phyloP scores from a whole-genome alignment of 2,797 vertebrate genomes.

The Ctenochaetus hawaiiensis region DNA sequence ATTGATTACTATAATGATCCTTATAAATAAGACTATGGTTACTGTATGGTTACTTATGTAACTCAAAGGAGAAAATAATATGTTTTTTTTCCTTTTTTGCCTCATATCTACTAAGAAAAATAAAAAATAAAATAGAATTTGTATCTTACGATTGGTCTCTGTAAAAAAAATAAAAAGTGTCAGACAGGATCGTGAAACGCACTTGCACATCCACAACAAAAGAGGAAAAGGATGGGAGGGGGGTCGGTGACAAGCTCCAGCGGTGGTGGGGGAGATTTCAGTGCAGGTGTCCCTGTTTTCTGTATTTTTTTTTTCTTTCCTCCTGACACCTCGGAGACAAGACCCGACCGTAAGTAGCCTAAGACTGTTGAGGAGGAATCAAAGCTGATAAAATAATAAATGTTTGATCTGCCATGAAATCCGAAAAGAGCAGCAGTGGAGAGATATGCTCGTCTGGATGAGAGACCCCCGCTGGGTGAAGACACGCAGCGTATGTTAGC shows the following conservation, averaged over 20 bases:
- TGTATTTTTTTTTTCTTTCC: background rate
- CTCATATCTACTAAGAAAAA: background rate
- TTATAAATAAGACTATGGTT: background rate
- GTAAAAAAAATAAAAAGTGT: slow-evolving; percentile 19
- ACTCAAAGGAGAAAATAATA: background rate
- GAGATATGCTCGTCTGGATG: slow-evolving; percentile 70
- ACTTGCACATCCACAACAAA: slow-evolving; percentile 55
- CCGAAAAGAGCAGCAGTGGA: slow-evolving; percentile 56
- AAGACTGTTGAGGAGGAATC: slow-evolving; percentile 53
- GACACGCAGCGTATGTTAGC: slow-evolving; percentile 73
- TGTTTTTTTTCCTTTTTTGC: too few relatives aligned
- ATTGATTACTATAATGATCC: background rate
- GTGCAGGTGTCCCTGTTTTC: slow-evolving; percentile 76
- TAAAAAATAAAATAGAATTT: background rate
- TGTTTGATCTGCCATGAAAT: slow-evolving; percentile 66
- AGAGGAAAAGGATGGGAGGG: slow-evolving; percentile 39
- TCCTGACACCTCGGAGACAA: slow-evolving; percentile 67
- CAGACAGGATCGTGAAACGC: slow-evolving; percentile 35
- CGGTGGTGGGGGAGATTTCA: slow-evolving; percentile 51
- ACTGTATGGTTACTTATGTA: background rate
- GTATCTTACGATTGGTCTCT: background rate
- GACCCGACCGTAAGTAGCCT: slow-evolving; percentile 68
- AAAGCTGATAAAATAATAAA: slow-evolving; percentile 72
- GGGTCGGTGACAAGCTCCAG: slow-evolving; percentile 57
- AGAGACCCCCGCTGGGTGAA: slow-evolving; percentile 80